A percentile compares a stretch with the other conserved stretches of the same genome.
Evolutionary conservation across 2,888 invertebrate genomes (phyloP).

Genomic region (Aspidiotus rigidus): DNA sequence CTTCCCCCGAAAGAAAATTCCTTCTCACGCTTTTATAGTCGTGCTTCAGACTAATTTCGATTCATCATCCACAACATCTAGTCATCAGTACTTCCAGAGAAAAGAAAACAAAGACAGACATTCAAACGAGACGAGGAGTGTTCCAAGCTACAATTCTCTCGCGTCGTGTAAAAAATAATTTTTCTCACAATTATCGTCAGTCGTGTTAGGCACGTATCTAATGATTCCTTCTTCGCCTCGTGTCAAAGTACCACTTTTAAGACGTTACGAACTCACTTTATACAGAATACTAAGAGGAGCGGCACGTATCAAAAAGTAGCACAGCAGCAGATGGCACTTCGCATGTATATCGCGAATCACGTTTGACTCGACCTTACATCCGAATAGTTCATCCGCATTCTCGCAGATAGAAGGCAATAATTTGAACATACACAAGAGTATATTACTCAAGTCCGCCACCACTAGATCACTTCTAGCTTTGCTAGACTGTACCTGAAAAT

Average conservation of each 20-base stretch:
- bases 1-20: no score
- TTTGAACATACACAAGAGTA: conserved; percentile 64
- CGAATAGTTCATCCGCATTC: conserved; percentile 48
- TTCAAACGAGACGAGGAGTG: no score
- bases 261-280: conserved; percentile 50
- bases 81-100: no score
- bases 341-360: conserved; percentile 72
- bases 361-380: conserved; percentile 50
- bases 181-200: neutral
- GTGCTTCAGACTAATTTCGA: no score
- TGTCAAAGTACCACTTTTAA: neutral
- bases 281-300: conserved; percentile 64
- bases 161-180: neutral
- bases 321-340: conserved; percentile 69
- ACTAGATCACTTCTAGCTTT: conserved; percentile 51
- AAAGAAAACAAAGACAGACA: no score
- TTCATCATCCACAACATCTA: no score
- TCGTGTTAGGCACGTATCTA: neutral
- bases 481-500: conserved; percentile 55
- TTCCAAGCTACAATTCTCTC: no score
- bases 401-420: conserved; percentile 57
- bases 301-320: conserved; percentile 63
- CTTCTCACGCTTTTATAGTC: no score
- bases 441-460: conserved; percentile 65
- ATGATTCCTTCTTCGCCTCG: no score